Percentiles rank a stretch among this genome's conserved stretches.
Conservation (phyloP, 1,140 invertebrate species). For the Heliconius melpomene region DNA sequence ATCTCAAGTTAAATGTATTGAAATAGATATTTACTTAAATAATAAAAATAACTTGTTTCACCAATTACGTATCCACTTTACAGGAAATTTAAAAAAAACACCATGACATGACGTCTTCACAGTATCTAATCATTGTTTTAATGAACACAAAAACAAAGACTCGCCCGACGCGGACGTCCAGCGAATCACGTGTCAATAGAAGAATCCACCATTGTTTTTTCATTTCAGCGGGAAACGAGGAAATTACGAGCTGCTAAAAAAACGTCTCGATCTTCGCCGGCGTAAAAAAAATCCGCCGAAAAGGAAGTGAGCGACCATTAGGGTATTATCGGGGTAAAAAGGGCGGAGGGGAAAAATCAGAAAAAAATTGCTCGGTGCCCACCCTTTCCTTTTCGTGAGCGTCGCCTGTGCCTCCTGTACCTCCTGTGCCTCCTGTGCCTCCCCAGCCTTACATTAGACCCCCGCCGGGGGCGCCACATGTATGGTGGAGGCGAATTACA, state of each 20-base stretch:
- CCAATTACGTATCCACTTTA: background rate
- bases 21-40: too few relatives aligned
- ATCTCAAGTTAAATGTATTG: too few relatives aligned
- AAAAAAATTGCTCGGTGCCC: constrained; percentile 76
- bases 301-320: constrained; percentile 80
- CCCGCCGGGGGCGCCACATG: constrained; percentile 65
- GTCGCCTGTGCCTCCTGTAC: constrained; percentile 59
- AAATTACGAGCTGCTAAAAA: constrained; percentile 77
- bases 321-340: constrained; percentile 79
- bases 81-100: background rate
- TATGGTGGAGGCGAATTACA: constrained; percentile 74
- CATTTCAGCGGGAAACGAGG: constrained; percentile 70
- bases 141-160: constrained; percentile 45
- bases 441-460: constrained; percentile 68
- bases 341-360: constrained; percentile 74
- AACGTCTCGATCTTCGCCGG: constrained; percentile 76
- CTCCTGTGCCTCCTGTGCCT: constrained; percentile 46
- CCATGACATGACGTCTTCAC: constrained; percentile 22
- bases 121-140: constrained; percentile 38
- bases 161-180: constrained; percentile 39
- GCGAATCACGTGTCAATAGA: constrained; percentile 62
- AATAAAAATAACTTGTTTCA: background rate
- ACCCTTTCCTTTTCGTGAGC: constrained; percentile 78
- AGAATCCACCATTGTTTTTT: constrained; percentile 69
- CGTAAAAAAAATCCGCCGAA: constrained; percentile 73